These are phyloP conservation scores for Phenganax subtilis DNA, from an alignment of 92 coral and sea anemone species.

Conservation along the genomic window DNA sequence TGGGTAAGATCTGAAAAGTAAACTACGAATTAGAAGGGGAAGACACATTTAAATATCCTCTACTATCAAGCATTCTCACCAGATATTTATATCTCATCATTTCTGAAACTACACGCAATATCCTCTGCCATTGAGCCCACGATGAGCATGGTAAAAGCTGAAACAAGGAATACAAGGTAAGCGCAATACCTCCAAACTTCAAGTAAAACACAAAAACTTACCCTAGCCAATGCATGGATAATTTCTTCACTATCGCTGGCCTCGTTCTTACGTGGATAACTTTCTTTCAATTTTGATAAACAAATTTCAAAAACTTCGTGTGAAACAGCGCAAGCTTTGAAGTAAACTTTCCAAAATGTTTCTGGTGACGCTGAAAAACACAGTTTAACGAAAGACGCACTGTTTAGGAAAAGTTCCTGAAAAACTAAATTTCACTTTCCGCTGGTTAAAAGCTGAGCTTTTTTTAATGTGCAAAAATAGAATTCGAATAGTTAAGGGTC, in stretches of 20 bases:
- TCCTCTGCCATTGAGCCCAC: constrained; percentile 30
- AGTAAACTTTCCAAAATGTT: constrained; percentile 32
- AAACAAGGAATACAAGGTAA: neutral
- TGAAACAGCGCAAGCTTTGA: constrained; percentile 25
- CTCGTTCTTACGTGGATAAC: neutral
- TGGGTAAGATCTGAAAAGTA: neutral
- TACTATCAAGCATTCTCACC: neutral
- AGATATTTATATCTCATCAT: constrained; percentile 23
- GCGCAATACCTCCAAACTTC: neutral
- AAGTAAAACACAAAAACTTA: constrained; percentile 15
- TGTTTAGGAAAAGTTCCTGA: neutral
- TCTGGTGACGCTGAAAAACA: neutral
- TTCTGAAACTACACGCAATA: constrained; percentile 11
- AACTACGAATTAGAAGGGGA: no score
- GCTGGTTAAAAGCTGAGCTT: neutral
- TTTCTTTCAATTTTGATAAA: constrained; percentile 17
- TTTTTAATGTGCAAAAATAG: neutral
- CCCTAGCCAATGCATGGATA: constrained; percentile 18
- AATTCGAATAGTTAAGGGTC: no score
- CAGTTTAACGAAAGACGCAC: neutral
- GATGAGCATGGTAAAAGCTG: constrained; percentile 22
- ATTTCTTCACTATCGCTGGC: neutral
- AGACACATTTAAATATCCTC: neutral
- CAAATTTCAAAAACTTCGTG: constrained; percentile 24
- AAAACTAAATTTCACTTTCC: no score